Evolutionary conservation across 2,888 invertebrate species (phyloP), one percentile per base, ranked within the genome.

Genomic region (Drosophila kambysellisi): DNA sequence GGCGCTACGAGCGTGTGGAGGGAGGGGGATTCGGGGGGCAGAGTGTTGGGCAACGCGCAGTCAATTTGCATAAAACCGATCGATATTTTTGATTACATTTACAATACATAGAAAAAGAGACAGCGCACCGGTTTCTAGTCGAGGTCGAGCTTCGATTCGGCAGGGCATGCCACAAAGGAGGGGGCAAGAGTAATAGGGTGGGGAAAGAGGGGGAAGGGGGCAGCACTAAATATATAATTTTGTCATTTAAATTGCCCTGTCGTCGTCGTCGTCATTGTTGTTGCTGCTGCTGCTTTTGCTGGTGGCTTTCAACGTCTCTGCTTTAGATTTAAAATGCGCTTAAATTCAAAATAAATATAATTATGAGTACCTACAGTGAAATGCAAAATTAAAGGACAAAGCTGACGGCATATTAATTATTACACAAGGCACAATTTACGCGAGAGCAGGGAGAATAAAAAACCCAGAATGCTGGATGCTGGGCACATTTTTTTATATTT

Each of bases 1-100:
- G 12, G 51, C n/a, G 5, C 20, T 50, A 9, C 11, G 5, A 32
- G 64, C 58, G 50, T 25, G 29, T 6, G 0, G 39, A 51, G 64
- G 67, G 56, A 62, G 64, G 65, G 66, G 58, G 76, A 77, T 29
- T 1, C 7, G 46, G 2, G 20, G 20, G 20, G 37, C 17, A n/a
- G 76, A 73, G 78, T 73, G 69, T 65, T 65, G 69, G 71, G 58
- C 68, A 65, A 81, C 81, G 81, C 88, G 85, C 90, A 91, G 91
- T 92, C 91, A 92, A 92, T 92, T 92, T 92, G 92, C 91, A 92
- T 92, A 92, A 92, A 92, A 86, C 91, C 92, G 91, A 92, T 92
- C 92, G 92, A 92, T 92, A 92, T 90, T 92, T 91, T 86, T 91
- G 85, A 83, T 81, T 76, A 79, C 85, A 85, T 81, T 83, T 82